phyloP scores from a whole-genome alignment of 1,140 invertebrate species.

The Glomeris maerens region DNA sequence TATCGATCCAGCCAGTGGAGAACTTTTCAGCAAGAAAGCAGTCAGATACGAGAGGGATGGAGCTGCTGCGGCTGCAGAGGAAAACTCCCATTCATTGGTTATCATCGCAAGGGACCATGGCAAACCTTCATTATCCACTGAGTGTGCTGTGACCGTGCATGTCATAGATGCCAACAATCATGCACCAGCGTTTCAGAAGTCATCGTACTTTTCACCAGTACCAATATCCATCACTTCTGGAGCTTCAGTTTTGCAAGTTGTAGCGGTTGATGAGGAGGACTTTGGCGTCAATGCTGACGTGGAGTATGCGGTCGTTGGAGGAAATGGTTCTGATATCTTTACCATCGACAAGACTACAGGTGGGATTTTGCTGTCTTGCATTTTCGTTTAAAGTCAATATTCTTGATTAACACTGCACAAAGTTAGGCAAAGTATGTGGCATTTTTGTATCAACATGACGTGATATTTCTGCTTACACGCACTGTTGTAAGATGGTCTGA shows the following conservation, averaged over 20 bases:
- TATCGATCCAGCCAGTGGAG: conserved; percentile 76
- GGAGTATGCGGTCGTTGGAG: conserved; percentile 55
- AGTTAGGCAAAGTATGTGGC: too few species aligned
- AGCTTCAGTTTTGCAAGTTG: conserved; percentile 47
- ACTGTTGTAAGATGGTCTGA: too few species aligned
- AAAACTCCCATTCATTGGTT: conserved; percentile 71
- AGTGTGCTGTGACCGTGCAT: conserved; percentile 67
- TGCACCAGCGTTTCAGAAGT: conserved; percentile 56
- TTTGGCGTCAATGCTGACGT: conserved; percentile 76
- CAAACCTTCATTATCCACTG: conserved; percentile 75
- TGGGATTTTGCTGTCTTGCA: too few species aligned
- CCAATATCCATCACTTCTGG: conserved; percentile 56
- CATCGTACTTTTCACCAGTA: conserved; percentile 60
- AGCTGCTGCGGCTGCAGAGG: conserved; percentile 51
- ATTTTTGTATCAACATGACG: too few species aligned
- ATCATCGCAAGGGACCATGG: conserved; percentile 83
- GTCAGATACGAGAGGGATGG: conserved; percentile 71
- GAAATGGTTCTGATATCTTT: conserved; percentile 67
- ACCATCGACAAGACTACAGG: conserved; percentile 55
- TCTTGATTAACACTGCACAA: too few species aligned
- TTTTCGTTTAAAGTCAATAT: too few species aligned
- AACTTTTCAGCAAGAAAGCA: conserved; percentile 68
- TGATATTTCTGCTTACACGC: too few species aligned
- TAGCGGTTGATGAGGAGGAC: conserved; percentile 60
- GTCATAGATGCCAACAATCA: conserved; percentile 84